Evolutionary conservation across 2,888 invertebrate genomes (phyloP).

Genomic region (Polylopha cassiicola): DNA sequence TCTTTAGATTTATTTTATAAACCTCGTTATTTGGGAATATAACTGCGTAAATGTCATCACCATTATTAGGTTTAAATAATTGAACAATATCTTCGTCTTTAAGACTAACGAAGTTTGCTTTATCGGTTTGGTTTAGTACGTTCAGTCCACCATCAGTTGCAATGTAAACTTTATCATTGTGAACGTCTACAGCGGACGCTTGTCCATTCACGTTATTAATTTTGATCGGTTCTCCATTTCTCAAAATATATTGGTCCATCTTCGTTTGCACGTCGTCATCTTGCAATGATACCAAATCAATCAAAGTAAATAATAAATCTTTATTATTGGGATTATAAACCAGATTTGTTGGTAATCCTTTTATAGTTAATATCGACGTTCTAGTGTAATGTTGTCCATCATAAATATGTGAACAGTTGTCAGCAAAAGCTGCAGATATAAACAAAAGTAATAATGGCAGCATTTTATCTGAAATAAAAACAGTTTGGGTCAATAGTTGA

Average conservation of each 20-base stretch:
- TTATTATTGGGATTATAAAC: constrained; percentile 48
- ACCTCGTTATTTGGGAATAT: constrained; percentile 62
- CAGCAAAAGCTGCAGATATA: constrained; percentile 40
- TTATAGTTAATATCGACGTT: constrained; percentile 52
- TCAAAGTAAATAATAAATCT: constrained; percentile 60
- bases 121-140: constrained; percentile 47
- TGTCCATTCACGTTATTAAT: constrained; percentile 60
- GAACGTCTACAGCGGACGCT: constrained; percentile 55
- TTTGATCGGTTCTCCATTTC: constrained; percentile 49
- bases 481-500: constrained; percentile 5
- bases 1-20: constrained; percentile 45
- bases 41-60: constrained; percentile 53
- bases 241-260: constrained; percentile 66
- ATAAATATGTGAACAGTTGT: constrained; percentile 50
- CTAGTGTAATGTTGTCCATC: constrained; percentile 45
- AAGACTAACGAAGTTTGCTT: constrained; percentile 49
- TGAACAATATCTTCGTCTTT: constrained; percentile 68
- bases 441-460: constrained; percentile 44
- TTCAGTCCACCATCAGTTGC: constrained; percentile 59
- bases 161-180: constrained; percentile 53
- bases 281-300: constrained; percentile 59
- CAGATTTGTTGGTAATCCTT: constrained; percentile 64
- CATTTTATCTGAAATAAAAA: constrained; percentile 35
- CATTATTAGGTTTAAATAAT: constrained; percentile 49
- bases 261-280: constrained; percentile 62